Percentiles rank a stretch among this genome's conserved stretches.
Evolutionary conservation across 2,113 vertebrate species (phyloP).

Genomic region (Motacilla alba): DNA sequence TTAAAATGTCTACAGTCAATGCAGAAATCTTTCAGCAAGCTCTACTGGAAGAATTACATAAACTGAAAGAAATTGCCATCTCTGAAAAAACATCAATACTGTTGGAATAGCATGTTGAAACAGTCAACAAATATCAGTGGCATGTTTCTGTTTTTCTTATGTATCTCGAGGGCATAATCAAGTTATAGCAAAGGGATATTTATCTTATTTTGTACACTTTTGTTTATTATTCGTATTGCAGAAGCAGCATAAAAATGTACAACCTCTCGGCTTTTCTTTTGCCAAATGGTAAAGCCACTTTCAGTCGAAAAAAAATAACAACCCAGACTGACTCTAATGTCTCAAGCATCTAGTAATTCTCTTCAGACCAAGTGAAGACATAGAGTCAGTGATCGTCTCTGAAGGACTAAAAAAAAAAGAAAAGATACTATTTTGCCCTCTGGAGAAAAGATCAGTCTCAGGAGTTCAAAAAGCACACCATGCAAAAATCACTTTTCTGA

Average conservation of each 20-base stretch:
- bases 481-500: conserved; percentile 5
- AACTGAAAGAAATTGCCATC: background rate
- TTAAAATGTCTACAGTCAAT: background rate
- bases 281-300: background rate
- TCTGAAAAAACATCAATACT: background rate
- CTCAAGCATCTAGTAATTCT: conserved; percentile 14
- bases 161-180: background rate
- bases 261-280: background rate
- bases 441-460: conserved; percentile 10
- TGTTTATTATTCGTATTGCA: background rate
- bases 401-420: background rate
- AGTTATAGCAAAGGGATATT: background rate
- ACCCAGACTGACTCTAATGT: background rate
- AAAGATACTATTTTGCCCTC: background rate
- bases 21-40: background rate
- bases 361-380: conserved; percentile 3
- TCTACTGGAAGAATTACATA: background rate
- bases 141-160: background rate
- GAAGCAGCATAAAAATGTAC: background rate
- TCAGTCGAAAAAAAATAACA: background rate
- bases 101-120: background rate
- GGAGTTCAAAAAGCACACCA: background rate
- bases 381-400: background rate
- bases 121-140: background rate
- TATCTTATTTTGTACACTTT: background rate